These are phyloP conservation scores for Mormyrus lacerda DNA, from an alignment of 2,113 vertebrate genomes.

Conservation along the genomic window DNA sequence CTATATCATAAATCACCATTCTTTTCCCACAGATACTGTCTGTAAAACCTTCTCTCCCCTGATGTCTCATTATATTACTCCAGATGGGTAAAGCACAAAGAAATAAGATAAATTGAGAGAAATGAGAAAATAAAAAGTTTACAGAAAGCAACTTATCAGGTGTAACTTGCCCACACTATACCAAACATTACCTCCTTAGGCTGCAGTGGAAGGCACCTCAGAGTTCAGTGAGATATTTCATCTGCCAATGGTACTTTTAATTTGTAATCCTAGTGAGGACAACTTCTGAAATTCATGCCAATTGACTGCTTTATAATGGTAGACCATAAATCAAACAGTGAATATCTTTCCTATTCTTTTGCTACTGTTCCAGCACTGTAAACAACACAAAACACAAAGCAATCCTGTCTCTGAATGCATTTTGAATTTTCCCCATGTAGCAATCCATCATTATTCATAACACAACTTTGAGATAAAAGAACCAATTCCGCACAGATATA, in stretches of 20 bases:
- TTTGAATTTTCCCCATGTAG: slow-evolving; percentile 1
- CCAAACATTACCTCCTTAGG: not conserved
- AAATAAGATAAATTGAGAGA: not conserved
- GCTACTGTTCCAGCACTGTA: not conserved
- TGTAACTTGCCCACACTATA: not conserved
- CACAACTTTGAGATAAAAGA: slow-evolving; percentile 17
- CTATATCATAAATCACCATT: not conserved
- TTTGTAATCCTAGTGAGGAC: not conserved
- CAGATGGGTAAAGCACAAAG: not conserved
- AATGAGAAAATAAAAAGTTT: not conserved
- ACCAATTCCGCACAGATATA: slow-evolving; percentile 13
- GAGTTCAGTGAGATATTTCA: not conserved
- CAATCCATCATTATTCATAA: slow-evolving; percentile 26
- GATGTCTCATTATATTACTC: not conserved
- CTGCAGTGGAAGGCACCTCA: not conserved
- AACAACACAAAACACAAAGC: slow-evolving; percentile 17
- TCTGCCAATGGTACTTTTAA: not conserved
- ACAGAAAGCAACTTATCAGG: not conserved
- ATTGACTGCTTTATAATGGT: slow-evolving; percentile 13
- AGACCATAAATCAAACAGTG: slow-evolving; percentile 19
- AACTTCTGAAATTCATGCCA: slow-evolving; percentile 8
- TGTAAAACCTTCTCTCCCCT: not conserved
- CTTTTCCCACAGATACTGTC: not conserved
- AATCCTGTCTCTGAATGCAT: slow-evolving; percentile 1
- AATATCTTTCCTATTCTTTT: slow-evolving; percentile 7